A percentile compares a stretch with the other conserved stretches of the same genome.
These are phyloP conservation scores for Cephus pygmeus DNA, from an alignment of 2,888 invertebrate species.

Conservation along the genomic window DNA sequence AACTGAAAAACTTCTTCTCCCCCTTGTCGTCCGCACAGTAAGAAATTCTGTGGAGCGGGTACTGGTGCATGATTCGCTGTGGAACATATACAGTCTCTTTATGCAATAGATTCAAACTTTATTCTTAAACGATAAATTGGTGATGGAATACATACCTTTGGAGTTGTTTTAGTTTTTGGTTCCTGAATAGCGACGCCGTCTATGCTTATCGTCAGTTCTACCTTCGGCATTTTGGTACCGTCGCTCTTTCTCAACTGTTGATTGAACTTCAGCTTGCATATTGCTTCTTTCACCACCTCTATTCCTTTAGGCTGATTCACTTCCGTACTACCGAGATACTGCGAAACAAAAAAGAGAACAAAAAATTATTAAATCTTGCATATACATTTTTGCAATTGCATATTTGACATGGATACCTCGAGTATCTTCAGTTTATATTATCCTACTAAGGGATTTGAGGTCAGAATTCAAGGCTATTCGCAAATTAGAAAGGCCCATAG, in stretches of 20 bases:
- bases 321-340: conserved; percentile 94
- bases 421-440: background rate
- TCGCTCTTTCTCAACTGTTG: conserved; percentile 93
- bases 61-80: conserved; percentile 87
- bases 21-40: conserved; percentile 99
- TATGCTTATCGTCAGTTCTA: conserved; percentile 96
- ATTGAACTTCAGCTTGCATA: conserved; percentile 93
- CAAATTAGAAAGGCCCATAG: background rate
- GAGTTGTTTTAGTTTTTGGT: conserved; percentile 64
- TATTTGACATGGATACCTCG: background rate
- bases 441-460: background rate
- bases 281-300: conserved; percentile 97
- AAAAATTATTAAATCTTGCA: background rate
- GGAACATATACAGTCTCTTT: conserved; percentile 5
- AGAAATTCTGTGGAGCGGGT: conserved; percentile 96
- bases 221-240: conserved; percentile 90
- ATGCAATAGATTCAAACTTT: conserved; percentile 65
- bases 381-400: background rate
- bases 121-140: conserved; percentile 68
- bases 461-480: background rate
- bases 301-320: conserved; percentile 98
- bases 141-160: conserved; percentile 50
- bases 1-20: conserved; percentile 96
- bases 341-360: conserved; percentile 11
- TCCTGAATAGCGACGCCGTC: conserved; percentile 96